phyloP scores from a whole-genome alignment of 2,113 vertebrate genomes.

The Natator depressus region DNA sequence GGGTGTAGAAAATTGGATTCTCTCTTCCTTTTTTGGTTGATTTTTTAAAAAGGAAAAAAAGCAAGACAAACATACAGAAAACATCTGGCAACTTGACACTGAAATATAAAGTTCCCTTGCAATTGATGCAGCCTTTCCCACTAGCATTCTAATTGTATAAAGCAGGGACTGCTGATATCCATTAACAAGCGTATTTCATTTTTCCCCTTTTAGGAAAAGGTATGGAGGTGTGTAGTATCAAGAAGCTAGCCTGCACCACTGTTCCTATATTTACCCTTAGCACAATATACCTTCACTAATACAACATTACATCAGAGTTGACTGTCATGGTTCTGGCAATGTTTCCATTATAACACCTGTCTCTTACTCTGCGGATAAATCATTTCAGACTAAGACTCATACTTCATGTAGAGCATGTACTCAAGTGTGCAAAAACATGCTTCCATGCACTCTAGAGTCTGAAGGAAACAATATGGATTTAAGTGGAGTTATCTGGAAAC shows the following conservation, averaged over 20 bases:
- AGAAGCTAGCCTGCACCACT: not conserved
- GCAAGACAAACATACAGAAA: not conserved
- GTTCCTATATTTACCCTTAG: not conserved
- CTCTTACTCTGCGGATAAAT: not conserved
- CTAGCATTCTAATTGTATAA: not conserved
- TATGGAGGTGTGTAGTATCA: not conserved
- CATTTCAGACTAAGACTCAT: not conserved
- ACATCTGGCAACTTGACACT: not conserved
- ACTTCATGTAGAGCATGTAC: not conserved
- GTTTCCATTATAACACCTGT: not conserved
- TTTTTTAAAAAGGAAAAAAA: too few species aligned
- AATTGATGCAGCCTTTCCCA: not conserved
- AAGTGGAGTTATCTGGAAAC: not conserved
- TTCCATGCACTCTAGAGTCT: not conserved
- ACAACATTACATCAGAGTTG: fast-evolving
- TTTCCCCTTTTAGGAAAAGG: not conserved
- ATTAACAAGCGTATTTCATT: not conserved
- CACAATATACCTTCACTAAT: not conserved
- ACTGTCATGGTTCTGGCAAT: not conserved
- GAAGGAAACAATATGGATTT: not conserved
- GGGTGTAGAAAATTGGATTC: not conserved
- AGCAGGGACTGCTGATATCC: not conserved
- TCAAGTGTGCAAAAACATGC: not conserved
- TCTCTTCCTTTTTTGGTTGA: not conserved
- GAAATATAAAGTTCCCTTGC: not conserved